Evolutionary conservation across 2,888 invertebrate species (phyloP).

Genomic region (Romanomermis culicivorax): DNA sequence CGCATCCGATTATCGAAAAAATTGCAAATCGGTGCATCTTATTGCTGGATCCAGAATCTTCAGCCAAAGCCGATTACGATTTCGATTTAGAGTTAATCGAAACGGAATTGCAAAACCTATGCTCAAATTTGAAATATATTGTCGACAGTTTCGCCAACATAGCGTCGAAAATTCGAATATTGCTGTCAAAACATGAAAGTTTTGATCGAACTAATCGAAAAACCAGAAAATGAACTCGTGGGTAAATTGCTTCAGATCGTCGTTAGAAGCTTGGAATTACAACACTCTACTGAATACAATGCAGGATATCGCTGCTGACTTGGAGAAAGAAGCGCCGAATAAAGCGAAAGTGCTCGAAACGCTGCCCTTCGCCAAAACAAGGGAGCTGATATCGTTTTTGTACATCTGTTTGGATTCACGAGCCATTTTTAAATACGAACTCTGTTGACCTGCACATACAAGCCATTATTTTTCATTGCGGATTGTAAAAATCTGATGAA

Average conservation of each 20-base stretch:
- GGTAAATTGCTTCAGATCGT: background rate
- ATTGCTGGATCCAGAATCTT: background rate
- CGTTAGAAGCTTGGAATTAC: background rate
- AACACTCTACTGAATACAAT: background rate
- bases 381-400: background rate
- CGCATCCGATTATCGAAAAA: too few species aligned
- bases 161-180: background rate
- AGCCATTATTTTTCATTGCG: too few species aligned
- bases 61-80: background rate
- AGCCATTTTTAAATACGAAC: constrained; percentile 1
- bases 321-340: background rate
- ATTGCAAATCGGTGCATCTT: background rate
- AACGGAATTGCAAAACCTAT: background rate
- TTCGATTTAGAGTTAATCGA: background rate
- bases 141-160: background rate
- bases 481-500: too few species aligned
- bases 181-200: background rate
- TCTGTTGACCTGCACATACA: too few species aligned
- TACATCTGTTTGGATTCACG: background rate
- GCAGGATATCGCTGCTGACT: background rate
- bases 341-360: background rate
- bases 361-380: background rate
- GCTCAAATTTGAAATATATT: background rate
- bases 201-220: too few species aligned
- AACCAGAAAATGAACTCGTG: too few species aligned